Percentiles rank a stretch among this genome's conserved stretches.
These are phyloP conservation scores for Gobio gobio DNA, from an alignment of 2,113 vertebrate species.

Conservation along the genomic window DNA sequence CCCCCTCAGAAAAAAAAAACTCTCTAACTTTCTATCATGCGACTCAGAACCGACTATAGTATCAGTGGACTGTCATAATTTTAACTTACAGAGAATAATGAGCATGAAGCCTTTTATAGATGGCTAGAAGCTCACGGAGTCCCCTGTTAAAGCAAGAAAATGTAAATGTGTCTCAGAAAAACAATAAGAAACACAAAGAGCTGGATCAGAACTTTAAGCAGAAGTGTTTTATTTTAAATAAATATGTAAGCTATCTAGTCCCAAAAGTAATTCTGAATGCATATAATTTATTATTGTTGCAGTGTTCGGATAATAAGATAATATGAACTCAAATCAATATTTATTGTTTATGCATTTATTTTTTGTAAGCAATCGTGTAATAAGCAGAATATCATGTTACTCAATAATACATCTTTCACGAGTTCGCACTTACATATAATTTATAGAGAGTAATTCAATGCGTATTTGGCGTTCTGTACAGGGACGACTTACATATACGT, in stretches of 20 bases:
- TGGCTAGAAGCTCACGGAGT: not conserved
- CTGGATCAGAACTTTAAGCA: not conserved
- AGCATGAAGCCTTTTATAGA: not conserved
- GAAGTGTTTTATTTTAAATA: not conserved
- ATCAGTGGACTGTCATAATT: too few relatives aligned
- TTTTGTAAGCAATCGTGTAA: too few relatives aligned
- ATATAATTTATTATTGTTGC: not conserved
- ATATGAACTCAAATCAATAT: not conserved
- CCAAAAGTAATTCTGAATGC: not conserved
- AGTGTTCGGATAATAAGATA: not conserved
- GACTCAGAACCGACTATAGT: too few relatives aligned
- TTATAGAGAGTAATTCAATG: too few relatives aligned
- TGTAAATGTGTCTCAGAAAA: not conserved
- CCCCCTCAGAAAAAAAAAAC: too few relatives aligned
- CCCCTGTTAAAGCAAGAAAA: not conserved
- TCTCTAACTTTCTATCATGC: too few relatives aligned
- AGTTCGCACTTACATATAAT: too few relatives aligned
- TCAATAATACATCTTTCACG: too few relatives aligned
- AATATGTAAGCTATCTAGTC: not conserved
- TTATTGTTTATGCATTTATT: not conserved
- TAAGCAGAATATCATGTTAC: too few relatives aligned
- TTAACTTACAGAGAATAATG: too few relatives aligned
- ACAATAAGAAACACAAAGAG: not conserved
- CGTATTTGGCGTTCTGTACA: too few relatives aligned
- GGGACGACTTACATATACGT: too few relatives aligned